Base-by-base conservation (phyloP, 2,113 vertebrate species). In the Albula glossodonta region DNA sequence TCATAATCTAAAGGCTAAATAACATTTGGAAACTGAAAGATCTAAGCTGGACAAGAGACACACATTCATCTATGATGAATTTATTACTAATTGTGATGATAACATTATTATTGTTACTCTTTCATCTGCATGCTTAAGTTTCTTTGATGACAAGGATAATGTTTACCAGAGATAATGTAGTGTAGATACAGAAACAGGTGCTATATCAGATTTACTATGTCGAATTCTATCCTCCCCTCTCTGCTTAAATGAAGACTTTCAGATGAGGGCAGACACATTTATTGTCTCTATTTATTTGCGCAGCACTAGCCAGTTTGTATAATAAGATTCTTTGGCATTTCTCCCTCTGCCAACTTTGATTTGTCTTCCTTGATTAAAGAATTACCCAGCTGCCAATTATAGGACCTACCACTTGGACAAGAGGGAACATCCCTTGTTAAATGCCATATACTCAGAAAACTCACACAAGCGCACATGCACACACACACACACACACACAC, bases 291-390 rank as follows among this genome's bases (percentile, higher is more conserved):
- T 4, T 7, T 5, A n/a, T 70, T 89, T 91, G 88, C 51, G n/a
- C 52, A 81, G 78, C 57, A 83, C 85, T 91, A 89, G 92, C 90
- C 89, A 91, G 53, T 88, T 91, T 90, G 90, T 84, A 87, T 25
- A 77, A 63, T 78, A 41, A 80, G 51, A 25, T 15, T 25, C 60
- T 81, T 70, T 12, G 81, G 48, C 52, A 51, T 50, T 78, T 70
- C 19, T 7, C 49, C 7, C 19, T 86, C 83, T 31, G 5, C 53
- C 85, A 50, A 41, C 78, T 52, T 17, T 2, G 85, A 81, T 89
- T 48, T 82, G 51, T 82, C 81, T 82, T 2, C 10, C n/a, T 50
- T 10, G 22, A 31, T 82, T 78, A 78, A 17, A 78, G 11, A 53
- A 51, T 57, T 51, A 13, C 52, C 51, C 51, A 2, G 19, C 79